Conservation (phyloP, 35 echinoderm and acorn worm genomes). For the Nesometra sesokonis region DNA sequence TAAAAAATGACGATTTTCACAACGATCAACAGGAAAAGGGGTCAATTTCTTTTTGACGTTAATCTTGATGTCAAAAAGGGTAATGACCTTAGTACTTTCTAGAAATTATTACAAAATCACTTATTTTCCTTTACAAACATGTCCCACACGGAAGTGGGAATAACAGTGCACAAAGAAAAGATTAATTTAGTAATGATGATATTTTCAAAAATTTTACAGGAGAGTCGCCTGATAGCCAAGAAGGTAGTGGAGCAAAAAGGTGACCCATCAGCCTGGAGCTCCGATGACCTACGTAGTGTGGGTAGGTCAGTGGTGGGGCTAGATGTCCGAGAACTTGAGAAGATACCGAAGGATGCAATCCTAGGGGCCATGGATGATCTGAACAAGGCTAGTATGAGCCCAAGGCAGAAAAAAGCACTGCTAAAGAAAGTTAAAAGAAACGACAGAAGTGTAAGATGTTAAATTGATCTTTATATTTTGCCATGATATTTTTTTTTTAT, state of each 20-base stretch:
- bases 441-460: background rate
- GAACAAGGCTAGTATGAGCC: background rate
- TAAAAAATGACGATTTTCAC: no score
- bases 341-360: constrained; percentile 17
- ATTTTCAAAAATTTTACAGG: constrained; percentile 11
- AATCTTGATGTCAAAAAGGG: no score
- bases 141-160: no score
- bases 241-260: background rate
- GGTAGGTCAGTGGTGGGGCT: constrained; percentile 24
- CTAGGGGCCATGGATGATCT: constrained; percentile 15
- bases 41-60: no score
- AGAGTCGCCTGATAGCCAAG: constrained; percentile 16
- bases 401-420: constrained; percentile 15
- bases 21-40: no score
- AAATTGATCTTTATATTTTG: no score
- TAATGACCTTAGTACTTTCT: background rate
- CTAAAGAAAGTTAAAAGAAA: constrained; percentile 15
- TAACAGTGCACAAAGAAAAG: no score
- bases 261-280: constrained; percentile 23
- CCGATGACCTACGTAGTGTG: constrained; percentile 1
- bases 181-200: no score
- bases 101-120: no score
- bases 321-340: constrained; percentile 26
- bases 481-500: no score
- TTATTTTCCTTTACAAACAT: no score